Evolutionary conservation across 2,888 invertebrate species (phyloP), one percentile per base, ranked within the genome.

Genomic region (Deilephila porcellus): DNA sequence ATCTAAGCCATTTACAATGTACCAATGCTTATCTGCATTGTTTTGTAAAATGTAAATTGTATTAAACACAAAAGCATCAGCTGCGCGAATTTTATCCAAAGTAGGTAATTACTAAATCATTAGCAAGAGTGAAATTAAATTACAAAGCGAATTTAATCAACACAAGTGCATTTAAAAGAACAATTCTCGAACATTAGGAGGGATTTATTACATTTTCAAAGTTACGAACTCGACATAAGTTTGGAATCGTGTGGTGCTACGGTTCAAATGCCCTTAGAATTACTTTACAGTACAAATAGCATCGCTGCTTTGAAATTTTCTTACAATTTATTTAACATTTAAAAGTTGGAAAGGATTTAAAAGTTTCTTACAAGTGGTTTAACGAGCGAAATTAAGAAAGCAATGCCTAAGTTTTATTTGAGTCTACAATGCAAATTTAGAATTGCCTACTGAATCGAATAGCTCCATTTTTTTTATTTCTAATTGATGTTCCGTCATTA

Each of bases 211-310:
- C 45, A 5, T 67, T 52, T 52, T 67, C 45, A 67, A 67, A 67
- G 67, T 67, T 52, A 67, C 45, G 7, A 67, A 45, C 67, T 20
- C 52, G 45, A 20, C 67, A 67, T 52, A n/a, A 67, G 52, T 67
- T 52, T 25, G 20, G 45, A 52, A 52, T 67, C 17, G 25, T 63
- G 63, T 45, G 25, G 52, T 45, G 45, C 45, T 7, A 45, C n/a
- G 8, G 20, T 25, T 45, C 17, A 25, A 67, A 25, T 17, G 52
- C 64, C 5, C 20, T 45, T 52, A 52, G 25, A 52, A 67, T 45
- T 45, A 67, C 67, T 67, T 67, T 52, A 45, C 52, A 67, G 8
- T 45, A 64, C 64, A 64, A 67, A 67, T 45, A 25, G 17, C 14
- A 67, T 52, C 45, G 25, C 67, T 45, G 25, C 20, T 67, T 67